A percentile compares a stretch with the other conserved stretches of the same genome.
Conservation (phyloP, 2,888 invertebrate species). For the Cylloceria caligata region DNA sequence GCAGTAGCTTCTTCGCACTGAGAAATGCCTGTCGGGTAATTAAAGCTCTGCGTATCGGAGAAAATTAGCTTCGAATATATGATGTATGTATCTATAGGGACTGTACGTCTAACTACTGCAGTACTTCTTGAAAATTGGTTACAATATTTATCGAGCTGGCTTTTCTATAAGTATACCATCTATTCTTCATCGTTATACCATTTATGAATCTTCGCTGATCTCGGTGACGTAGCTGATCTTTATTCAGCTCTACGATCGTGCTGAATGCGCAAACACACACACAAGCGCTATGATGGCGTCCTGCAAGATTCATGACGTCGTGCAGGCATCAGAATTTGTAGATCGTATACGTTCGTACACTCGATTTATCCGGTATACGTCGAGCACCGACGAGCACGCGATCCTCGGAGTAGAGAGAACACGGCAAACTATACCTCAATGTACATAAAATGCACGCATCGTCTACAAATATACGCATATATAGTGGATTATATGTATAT, state of each 20-base stretch:
- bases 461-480: slow-evolving; percentile 10
- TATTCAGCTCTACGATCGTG: slow-evolving; percentile 53
- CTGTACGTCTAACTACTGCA: slow-evolving; percentile 3
- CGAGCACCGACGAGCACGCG: slow-evolving; percentile 65
- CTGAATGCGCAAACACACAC: slow-evolving; percentile 36
- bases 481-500: slow-evolving; percentile 24
- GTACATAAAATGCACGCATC: slow-evolving; percentile 28
- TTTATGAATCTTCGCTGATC: slow-evolving; percentile 65
- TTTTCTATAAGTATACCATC: slow-evolving; percentile 32
- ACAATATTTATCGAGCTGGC: slow-evolving; percentile 49
- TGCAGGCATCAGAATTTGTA: slow-evolving; percentile 67
- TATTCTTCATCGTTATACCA: slow-evolving; percentile 65
- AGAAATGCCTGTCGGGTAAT: slow-evolving; percentile 47
- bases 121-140: slow-evolving; percentile 34
- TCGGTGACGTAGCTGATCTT: slow-evolving; percentile 61
- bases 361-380: slow-evolving; percentile 64
- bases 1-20: slow-evolving; percentile 19
- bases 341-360: slow-evolving; percentile 66
- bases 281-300: slow-evolving; percentile 25
- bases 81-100: slow-evolving; percentile 7
- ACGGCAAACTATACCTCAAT: slow-evolving; percentile 22
- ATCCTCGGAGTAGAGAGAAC: slow-evolving; percentile 53
- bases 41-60: slow-evolving; percentile 35
- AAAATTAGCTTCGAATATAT: slow-evolving; percentile 55
- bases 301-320: slow-evolving; percentile 67